These are phyloP conservation scores for Oryctes rhinoceros DNA, from an alignment of 1,140 invertebrate genomes.

Conservation along the genomic window DNA sequence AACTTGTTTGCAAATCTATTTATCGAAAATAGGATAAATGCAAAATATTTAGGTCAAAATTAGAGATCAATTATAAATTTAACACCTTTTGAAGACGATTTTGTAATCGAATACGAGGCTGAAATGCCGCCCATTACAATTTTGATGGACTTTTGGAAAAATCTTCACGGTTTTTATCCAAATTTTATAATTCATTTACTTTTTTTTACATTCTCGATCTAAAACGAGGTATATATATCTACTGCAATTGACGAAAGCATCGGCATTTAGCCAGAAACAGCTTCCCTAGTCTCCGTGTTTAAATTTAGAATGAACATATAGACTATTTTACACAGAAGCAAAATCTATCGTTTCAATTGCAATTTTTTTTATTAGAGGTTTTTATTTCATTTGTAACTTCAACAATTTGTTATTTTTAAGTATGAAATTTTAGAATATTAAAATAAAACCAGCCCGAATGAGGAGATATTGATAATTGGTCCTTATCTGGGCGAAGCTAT, in stretches of 20 bases:
- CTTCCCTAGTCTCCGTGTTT: slow-evolving; percentile 57
- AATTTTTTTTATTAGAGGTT: neutral
- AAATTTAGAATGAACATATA: slow-evolving; percentile 52
- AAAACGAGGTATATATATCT: slow-evolving; percentile 44
- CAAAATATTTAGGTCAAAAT: too few species aligned
- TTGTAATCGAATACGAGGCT: too few species aligned
- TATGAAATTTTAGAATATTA: too few species aligned
- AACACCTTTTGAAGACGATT: too few species aligned
- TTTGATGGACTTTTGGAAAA: neutral
- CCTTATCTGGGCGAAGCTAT: neutral
- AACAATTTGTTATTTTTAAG: neutral
- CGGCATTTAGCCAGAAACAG: slow-evolving; percentile 57
- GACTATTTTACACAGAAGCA: slow-evolving; percentile 26
- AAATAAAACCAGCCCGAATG: neutral
- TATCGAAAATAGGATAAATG: too few species aligned
- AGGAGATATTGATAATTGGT: neutral
- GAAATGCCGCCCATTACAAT: too few species aligned
- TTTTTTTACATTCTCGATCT: slow-evolving; percentile 1
- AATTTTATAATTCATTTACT: neutral
- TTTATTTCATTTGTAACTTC: neutral
- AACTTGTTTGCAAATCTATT: too few species aligned
- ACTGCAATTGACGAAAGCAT: slow-evolving; percentile 53
- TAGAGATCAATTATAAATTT: too few species aligned
- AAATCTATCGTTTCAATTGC: slow-evolving; percentile 8
- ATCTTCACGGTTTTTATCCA: neutral